These are phyloP conservation scores for Colaptes auratus DNA, from an alignment of 2,113 vertebrate species.

Conservation along the genomic window DNA sequence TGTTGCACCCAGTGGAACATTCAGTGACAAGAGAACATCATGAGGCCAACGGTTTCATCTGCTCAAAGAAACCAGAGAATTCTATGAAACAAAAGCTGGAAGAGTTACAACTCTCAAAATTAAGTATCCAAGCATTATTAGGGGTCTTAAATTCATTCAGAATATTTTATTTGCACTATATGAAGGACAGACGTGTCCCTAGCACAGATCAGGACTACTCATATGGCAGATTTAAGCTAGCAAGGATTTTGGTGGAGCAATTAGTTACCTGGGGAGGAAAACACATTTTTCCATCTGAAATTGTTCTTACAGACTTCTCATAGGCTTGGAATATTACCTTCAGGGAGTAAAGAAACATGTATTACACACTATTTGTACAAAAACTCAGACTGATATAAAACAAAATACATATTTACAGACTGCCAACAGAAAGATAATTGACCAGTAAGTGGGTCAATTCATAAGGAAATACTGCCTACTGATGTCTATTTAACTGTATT, in stretches of 20 bases:
- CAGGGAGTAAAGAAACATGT: background rate
- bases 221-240: background rate
- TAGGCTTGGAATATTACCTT: background rate
- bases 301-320: background rate
- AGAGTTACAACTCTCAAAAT: background rate
- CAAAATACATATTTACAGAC: background rate
- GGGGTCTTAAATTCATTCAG: background rate
- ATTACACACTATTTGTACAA: background rate
- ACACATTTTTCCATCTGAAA: background rate
- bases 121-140: background rate
- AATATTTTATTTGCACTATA: background rate
- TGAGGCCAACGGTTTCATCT: background rate
- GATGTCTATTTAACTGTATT: slow-evolving; percentile 13
- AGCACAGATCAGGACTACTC: background rate
- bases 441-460: background rate
- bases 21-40: rapidly evolving
- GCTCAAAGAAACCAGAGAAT: background rate
- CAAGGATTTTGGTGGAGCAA: background rate
- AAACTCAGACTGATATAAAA: background rate
- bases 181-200: background rate
- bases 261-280: background rate
- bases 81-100: background rate
- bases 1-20: background rate
- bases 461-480: slow-evolving; percentile 42
- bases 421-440: background rate